phyloP scores from a whole-genome alignment of 2,888 invertebrate species.

The Clanis bilineata region DNA sequence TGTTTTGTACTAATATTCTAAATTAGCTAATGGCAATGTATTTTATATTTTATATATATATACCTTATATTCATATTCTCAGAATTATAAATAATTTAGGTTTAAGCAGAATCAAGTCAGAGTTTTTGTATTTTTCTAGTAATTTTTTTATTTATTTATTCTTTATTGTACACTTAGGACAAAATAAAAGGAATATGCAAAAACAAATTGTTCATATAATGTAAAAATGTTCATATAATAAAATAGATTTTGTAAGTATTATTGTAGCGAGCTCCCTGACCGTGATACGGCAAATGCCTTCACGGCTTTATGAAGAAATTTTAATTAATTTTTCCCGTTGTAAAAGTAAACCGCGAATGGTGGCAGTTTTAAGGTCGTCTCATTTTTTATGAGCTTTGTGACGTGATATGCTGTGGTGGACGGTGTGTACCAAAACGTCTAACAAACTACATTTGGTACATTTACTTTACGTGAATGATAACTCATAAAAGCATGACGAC shows the following conservation, averaged over 20 bases:
- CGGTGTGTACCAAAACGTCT: background rate
- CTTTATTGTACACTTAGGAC: no score
- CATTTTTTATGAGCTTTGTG: conserved; percentile 17
- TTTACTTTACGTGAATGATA: no score
- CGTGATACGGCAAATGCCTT: conserved; percentile 13
- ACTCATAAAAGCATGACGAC: no score
- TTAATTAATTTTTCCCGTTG: conserved; percentile 62
- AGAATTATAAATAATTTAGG: no score
- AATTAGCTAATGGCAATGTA: no score
- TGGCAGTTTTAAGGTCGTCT: conserved; percentile 6
- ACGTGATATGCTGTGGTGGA: conserved; percentile 16
- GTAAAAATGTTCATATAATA: background rate
- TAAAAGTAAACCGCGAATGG: conserved; percentile 55
- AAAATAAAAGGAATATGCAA: no score
- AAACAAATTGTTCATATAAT: no score
- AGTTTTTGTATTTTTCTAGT: background rate
- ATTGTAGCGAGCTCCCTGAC: conserved; percentile 7
- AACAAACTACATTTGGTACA: background rate
- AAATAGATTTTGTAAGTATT: background rate
- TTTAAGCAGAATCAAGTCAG: background rate
- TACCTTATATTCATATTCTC: no score
- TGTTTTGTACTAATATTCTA: no score
- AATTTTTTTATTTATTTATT: no score
- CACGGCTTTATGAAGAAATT: conserved; percentile 57
- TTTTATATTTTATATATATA: no score